These are phyloP conservation scores for Leptothorax acervorum DNA, from an alignment of 2,888 invertebrate genomes.

Conservation along the genomic window DNA sequence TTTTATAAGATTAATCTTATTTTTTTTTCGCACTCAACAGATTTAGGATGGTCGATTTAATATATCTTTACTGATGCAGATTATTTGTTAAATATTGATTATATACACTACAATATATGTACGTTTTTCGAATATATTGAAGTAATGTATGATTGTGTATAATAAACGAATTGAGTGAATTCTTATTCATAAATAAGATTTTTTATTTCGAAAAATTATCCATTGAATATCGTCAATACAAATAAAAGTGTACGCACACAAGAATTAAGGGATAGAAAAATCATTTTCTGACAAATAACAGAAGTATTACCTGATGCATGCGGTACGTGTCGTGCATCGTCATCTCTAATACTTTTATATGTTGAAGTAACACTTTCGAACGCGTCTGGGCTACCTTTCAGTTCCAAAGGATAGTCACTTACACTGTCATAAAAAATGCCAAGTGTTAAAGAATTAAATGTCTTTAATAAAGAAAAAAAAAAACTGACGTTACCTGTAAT, in stretches of 20 bases:
- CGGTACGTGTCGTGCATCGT: slow-evolving; percentile 87
- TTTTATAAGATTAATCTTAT: not conserved
- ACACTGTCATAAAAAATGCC: slow-evolving; percentile 88
- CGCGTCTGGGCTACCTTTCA: slow-evolving; percentile 88
- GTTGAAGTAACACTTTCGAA: slow-evolving; percentile 89
- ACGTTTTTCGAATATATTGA: not conserved
- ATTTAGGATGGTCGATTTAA: not conserved
- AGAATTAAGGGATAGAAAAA: not conserved
- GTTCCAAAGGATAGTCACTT: slow-evolving; percentile 90
- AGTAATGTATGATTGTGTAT: not conserved
- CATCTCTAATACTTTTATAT: slow-evolving; percentile 88
- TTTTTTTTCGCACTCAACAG: not conserved
- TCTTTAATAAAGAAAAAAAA: not conserved
- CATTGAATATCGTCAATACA: not conserved
- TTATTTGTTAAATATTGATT: not conserved
- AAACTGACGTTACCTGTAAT: slow-evolving; percentile 90
- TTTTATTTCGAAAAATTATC: not conserved
- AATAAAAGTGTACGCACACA: not conserved
- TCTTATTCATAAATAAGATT: not conserved
- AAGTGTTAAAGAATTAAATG: not conserved
- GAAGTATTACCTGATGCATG: slow-evolving; percentile 71
- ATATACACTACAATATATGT: not conserved
- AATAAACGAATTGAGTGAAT: not conserved
- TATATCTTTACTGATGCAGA: not conserved
- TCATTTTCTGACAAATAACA: not conserved